phyloP scores from a whole-genome alignment of 2,797 vertebrate genomes.

The Clarias fuscus region DNA sequence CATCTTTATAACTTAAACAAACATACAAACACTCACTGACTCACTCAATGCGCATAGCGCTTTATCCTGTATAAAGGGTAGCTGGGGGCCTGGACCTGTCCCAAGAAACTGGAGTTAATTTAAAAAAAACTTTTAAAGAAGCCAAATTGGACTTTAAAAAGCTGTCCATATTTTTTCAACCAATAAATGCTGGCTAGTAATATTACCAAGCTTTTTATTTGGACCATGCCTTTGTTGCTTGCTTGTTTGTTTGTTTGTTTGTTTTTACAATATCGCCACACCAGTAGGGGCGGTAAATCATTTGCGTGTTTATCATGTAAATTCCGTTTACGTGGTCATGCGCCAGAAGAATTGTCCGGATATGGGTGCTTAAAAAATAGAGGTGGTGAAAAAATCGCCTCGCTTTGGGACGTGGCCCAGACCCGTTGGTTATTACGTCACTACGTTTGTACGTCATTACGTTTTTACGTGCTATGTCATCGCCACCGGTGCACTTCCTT shows the following conservation, averaged over 20 bases:
- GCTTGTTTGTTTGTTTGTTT: not conserved
- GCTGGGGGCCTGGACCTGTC: too few relatives aligned
- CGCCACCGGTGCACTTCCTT: constrained; percentile 44
- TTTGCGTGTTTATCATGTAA: not conserved
- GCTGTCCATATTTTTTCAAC: not conserved
- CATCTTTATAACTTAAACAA: too few relatives aligned
- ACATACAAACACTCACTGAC: too few relatives aligned
- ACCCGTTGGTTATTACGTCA: not conserved
- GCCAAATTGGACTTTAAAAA: too few relatives aligned
- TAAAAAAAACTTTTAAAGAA: too few relatives aligned
- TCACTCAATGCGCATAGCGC: too few relatives aligned
- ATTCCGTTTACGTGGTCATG: not conserved
- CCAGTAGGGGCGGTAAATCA: not conserved
- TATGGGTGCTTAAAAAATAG: not conserved
- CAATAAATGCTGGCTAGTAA: not conserved
- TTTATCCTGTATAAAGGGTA: too few relatives aligned
- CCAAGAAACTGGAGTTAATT: too few relatives aligned
- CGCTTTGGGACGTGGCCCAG: not conserved
- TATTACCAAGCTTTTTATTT: not conserved
- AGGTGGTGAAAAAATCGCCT: not conserved
- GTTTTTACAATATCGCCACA: not conserved
- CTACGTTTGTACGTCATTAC: constrained; percentile 8
- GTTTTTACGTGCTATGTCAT: constrained; percentile 30
- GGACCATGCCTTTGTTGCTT: not conserved
- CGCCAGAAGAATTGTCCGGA: not conserved